Percentiles rank a stretch among this genome's conserved stretches.
These are phyloP conservation scores for Bombus terrestris DNA, from an alignment of 1,140 invertebrate genomes.

Conservation along the genomic window DNA sequence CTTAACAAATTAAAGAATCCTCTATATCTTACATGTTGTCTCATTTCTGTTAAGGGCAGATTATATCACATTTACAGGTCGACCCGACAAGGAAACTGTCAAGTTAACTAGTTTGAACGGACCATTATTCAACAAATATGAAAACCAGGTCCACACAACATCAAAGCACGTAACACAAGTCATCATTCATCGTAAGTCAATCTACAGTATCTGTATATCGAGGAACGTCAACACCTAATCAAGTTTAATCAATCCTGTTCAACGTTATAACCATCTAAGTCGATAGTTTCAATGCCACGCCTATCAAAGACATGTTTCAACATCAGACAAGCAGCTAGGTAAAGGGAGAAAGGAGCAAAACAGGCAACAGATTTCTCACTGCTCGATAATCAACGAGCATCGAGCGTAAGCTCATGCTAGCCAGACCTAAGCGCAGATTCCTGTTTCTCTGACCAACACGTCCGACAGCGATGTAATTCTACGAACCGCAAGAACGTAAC, in stretches of 20 bases:
- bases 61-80: neutral
- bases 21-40: neutral
- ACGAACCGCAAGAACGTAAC: slow-evolving; percentile 66
- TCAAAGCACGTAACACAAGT: neutral
- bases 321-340: slow-evolving; percentile 1
- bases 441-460: slow-evolving; percentile 64
- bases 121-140: neutral
- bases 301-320: slow-evolving; percentile 38
- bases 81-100: neutral
- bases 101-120: neutral
- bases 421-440: slow-evolving; percentile 68
- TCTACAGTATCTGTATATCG: neutral
- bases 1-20: too few relatives aligned
- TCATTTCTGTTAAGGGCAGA: neutral
- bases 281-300: slow-evolving; percentile 34
- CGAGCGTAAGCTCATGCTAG: slow-evolving; percentile 27
- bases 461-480: slow-evolving; percentile 60
- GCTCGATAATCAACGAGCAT: slow-evolving; percentile 60
- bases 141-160: neutral
- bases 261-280: slow-evolving; percentile 15
- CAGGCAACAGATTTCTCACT: neutral
- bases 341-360: slow-evolving; percentile 6
- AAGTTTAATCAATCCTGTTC: slow-evolving; percentile 26
- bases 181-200: neutral
- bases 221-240: slow-evolving; percentile 32